Conservation (phyloP, 1,140 invertebrate species). For the Zophobas atratus region DNA sequence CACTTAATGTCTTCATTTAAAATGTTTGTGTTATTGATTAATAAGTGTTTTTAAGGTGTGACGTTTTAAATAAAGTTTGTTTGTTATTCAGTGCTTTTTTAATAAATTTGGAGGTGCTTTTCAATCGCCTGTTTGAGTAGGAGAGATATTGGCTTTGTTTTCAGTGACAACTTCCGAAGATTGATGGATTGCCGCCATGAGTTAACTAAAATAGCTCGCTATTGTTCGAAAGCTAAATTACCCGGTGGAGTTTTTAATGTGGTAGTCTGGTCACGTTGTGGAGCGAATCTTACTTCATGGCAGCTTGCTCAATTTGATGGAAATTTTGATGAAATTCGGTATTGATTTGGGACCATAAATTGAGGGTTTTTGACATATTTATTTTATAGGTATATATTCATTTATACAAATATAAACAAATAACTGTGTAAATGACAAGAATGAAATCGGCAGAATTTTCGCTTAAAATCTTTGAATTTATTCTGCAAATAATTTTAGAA, state of each 20-base stretch:
- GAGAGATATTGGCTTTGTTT: constrained; percentile 24
- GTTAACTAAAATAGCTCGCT: constrained; percentile 20
- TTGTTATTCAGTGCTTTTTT: constrained; percentile 12
- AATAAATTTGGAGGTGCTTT: constrained; percentile 48
- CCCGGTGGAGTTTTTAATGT: neutral
- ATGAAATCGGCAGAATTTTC: too few species aligned
- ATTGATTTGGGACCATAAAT: neutral
- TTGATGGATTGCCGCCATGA: constrained; percentile 26
- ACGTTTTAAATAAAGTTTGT: constrained; percentile 9
- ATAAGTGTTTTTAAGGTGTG: neutral
- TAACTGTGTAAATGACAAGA: too few species aligned
- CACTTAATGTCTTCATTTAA: too few species aligned
- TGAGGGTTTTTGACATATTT: too few species aligned
- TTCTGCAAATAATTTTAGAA: too few species aligned
- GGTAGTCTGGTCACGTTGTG: neutral
- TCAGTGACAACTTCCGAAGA: constrained; percentile 26
- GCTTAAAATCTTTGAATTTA: too few species aligned
- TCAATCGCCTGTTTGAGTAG: constrained; percentile 30
- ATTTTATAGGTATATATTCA: too few species aligned
- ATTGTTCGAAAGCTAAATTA: constrained; percentile 14
- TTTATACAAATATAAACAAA: too few species aligned
- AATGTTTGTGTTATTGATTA: constrained; percentile 13
- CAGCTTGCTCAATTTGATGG: neutral
- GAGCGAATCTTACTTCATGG: neutral
- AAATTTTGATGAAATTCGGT: neutral